phyloP scores from a whole-genome alignment of 1,140 invertebrate species.

The Ptiloglossa arizonensis region DNA sequence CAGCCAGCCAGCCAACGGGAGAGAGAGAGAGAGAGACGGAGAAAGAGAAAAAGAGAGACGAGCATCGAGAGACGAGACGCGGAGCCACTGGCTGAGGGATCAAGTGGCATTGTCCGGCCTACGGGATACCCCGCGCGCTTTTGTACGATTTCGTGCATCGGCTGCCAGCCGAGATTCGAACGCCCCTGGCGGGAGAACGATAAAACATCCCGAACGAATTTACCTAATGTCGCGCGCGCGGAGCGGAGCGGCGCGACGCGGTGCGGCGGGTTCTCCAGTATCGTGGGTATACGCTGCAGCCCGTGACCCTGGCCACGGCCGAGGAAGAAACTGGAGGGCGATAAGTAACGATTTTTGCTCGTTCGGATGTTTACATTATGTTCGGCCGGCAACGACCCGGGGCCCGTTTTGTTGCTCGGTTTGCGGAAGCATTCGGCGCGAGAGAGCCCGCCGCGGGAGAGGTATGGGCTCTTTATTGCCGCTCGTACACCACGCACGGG shows the following conservation, averaged over 20 bases:
- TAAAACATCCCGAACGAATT: constrained; percentile 25
- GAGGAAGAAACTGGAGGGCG: constrained; percentile 8
- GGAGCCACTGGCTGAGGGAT: constrained; percentile 52
- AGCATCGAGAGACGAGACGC: constrained; percentile 15
- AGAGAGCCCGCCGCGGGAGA: constrained; percentile 12
- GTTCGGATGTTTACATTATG: constrained; percentile 60
- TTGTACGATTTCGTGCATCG: constrained; percentile 23
- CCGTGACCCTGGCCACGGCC: background rate
- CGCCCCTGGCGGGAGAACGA: background rate
- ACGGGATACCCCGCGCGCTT: constrained; percentile 28
- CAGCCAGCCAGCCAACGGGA: background rate
- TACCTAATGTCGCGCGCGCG: constrained; percentile 37
- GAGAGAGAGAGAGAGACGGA: constrained; percentile 16
- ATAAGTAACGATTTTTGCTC: constrained; percentile 57
- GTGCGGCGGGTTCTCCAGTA: background rate
- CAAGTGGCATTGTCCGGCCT: constrained; percentile 57
- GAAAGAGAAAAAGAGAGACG: background rate
- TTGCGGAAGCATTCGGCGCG: constrained; percentile 52
- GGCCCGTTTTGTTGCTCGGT: constrained; percentile 51
- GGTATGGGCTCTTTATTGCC: constrained; percentile 56
- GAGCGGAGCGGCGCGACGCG: too few relatives aligned
- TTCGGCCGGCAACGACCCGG: constrained; percentile 17
- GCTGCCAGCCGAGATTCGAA: background rate
- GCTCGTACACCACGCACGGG: constrained; percentile 46
- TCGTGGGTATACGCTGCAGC: background rate